Conservation (phyloP, 2,888 invertebrate genomes). For the Parapristionchus giblindavisi region DNA sequence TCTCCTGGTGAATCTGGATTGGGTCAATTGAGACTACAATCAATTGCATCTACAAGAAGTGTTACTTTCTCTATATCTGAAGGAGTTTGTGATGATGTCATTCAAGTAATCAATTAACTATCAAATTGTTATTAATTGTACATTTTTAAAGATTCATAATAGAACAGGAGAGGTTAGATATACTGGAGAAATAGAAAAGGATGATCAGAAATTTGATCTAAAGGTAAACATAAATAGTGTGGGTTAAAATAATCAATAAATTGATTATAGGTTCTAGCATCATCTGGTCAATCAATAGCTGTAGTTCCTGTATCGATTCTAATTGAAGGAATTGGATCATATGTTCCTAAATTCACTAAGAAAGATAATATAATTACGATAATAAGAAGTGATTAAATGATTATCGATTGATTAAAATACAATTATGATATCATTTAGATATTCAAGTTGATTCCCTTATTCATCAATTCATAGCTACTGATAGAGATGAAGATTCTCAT, state of each 20-base stretch:
- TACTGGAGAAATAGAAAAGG: conserved; percentile 23
- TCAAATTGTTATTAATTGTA: not conserved
- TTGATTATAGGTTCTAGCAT: conserved; percentile 13
- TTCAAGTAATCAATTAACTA: not conserved
- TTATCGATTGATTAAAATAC: not conserved
- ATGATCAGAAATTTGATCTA: conserved; percentile 15
- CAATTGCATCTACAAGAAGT: not conserved
- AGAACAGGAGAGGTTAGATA: conserved; percentile 26
- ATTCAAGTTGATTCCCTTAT: conserved; percentile 14
- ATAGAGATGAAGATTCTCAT: conserved; percentile 1
- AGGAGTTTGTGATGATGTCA: conserved; percentile 17
- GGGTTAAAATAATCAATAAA: no score
- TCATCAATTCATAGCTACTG: conserved; percentile 15
- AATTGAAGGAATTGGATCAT: conserved; percentile 28
- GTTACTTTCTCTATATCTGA: conserved; percentile 17
- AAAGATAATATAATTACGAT: conserved; percentile 18
- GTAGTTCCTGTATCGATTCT: conserved; percentile 5
- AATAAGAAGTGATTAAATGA: not conserved
- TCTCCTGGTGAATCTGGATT: conserved; percentile 25
- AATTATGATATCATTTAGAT: conserved; percentile 2
- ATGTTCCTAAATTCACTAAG: conserved; percentile 1
- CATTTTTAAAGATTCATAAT: conserved; percentile 14
- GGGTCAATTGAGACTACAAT: conserved; percentile 18
- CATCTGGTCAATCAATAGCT: not conserved
- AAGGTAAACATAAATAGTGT: conserved; percentile 22